Conservation (phyloP, 2,888 invertebrate species). For the Campopleginae sp. region DNA sequence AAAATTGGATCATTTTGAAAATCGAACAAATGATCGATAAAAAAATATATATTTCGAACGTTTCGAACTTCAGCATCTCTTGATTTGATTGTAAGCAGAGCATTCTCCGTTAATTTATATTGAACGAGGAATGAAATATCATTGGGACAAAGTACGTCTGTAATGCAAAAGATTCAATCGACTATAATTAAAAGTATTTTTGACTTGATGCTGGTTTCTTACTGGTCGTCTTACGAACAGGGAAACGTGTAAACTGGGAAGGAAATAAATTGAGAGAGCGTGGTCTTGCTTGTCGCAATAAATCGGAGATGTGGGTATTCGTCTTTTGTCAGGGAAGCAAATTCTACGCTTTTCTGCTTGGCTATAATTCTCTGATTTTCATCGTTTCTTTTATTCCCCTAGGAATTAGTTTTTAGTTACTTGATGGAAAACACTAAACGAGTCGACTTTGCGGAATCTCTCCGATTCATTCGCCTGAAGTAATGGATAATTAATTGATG, state of each 20-base stretch:
- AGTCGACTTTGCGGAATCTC: slow-evolving; percentile 65
- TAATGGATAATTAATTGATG: not conserved
- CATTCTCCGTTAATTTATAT: not conserved
- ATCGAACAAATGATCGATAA: too few relatives aligned
- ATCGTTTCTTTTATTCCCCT: not conserved
- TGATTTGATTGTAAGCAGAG: not conserved
- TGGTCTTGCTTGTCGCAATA: slow-evolving; percentile 51
- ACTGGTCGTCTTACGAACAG: slow-evolving; percentile 5
- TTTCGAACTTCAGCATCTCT: too few relatives aligned
- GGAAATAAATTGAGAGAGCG: slow-evolving; percentile 67
- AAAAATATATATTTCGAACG: too few relatives aligned
- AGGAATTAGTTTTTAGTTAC: slow-evolving; percentile 66
- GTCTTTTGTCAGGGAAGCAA: slow-evolving; percentile 43
- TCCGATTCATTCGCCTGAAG: not conserved
- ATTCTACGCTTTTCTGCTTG: slow-evolving; percentile 40
- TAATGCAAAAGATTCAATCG: slow-evolving; percentile 15
- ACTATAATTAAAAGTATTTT: slow-evolving; percentile 65
- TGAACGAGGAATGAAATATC: slow-evolving; percentile 14
- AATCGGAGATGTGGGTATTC: slow-evolving; percentile 62
- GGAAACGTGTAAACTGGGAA: slow-evolving; percentile 52
- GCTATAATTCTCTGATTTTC: slow-evolving; percentile 37
- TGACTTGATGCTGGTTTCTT: slow-evolving; percentile 30
- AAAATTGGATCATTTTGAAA: too few relatives aligned
- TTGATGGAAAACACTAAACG: slow-evolving; percentile 68
- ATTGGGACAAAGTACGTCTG: not conserved